Conservation (phyloP, 53 echinoderm and acorn worm species). For the Arbacia lixula region DNA sequence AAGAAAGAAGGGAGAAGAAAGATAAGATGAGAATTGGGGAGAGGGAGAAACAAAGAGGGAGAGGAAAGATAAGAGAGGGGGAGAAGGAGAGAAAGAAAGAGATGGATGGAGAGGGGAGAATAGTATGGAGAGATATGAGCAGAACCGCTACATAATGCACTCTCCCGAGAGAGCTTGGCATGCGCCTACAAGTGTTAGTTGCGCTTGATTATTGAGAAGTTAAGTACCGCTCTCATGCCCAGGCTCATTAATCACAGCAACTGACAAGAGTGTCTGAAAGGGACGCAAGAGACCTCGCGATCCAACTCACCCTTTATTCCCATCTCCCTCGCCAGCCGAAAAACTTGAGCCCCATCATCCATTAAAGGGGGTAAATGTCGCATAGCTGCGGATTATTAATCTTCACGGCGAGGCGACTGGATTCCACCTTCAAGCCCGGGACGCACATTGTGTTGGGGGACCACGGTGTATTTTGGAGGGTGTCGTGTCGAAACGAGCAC, state of each 20-base stretch:
- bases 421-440: too few relatives aligned
- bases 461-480: too few relatives aligned
- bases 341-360: slow-evolving; percentile 5
- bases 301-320: background rate
- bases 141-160: slow-evolving; percentile 39
- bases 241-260: slow-evolving; percentile 53
- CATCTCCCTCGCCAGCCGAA: slow-evolving; percentile 16
- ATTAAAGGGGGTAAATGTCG: slow-evolving; percentile 25
- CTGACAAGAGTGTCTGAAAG: slow-evolving; percentile 36
- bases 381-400: slow-evolving; percentile 39
- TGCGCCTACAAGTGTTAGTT: slow-evolving; percentile 61
- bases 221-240: slow-evolving; percentile 47
- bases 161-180: slow-evolving; percentile 51
- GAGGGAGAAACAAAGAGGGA: too few relatives aligned
- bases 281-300: slow-evolving; percentile 49
- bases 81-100: background rate
- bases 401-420: too few relatives aligned
- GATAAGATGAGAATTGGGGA: too few relatives aligned
- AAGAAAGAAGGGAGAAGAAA: too few relatives aligned
- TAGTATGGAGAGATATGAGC: background rate
- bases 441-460: too few relatives aligned
- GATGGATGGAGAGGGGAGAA: too few relatives aligned
- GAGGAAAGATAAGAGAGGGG: background rate
- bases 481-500: too few relatives aligned
- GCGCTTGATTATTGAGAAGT: slow-evolving; percentile 65